Base-by-base conservation (phyloP, 1,140 invertebrate genomes). In the Drosophila nasuta region DNA sequence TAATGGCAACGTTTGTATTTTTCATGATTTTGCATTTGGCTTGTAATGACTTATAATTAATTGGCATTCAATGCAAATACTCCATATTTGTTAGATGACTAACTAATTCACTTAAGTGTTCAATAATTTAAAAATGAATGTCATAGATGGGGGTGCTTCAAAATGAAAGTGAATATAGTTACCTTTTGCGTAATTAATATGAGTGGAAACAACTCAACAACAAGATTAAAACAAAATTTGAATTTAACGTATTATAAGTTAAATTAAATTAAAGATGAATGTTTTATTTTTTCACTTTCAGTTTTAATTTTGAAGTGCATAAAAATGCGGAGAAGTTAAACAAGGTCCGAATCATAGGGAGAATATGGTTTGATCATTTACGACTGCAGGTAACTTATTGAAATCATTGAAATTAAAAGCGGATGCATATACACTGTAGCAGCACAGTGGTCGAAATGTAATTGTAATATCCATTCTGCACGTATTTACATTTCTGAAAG, bases 61-160 rank as follows among this genome's bases (percentile, higher is more conserved):
- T 70, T 70, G 59, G 52, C 38, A n/a, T 56, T 54, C 49, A 13
- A 51, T n/a, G 41, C 30, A 56, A 64, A 64, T 28, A 59, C 30
- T n/a, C 3, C 5, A 49, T 35, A 49, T 35, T 38, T 20, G 20
- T 25, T 25, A 25, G 20, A 25, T 25, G 20, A n/a, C 20, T 41
- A 15, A 7, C 6, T 43, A 52, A 52, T 59, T 20, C 2, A 43
- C 33, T 57, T 13, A 41, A 41, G 33, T 41, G 20, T 8, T 13
- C 11, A 30, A 54, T 48, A n/a, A 33, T 10, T 54, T 6, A 1
- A 30, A 54, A n/a, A 30, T 30, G 33, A 54, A 54, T 30, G n/a
- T 8, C 13, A 48, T 46, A 15, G 15, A 46, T 4, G 3, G 11
- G 15, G 13, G 5, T 41, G 38, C 10, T 41, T n/a, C 3, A 41